Evolutionary conservation across 2,888 invertebrate genomes (phyloP).

Genomic region (Globia sparganii): DNA sequence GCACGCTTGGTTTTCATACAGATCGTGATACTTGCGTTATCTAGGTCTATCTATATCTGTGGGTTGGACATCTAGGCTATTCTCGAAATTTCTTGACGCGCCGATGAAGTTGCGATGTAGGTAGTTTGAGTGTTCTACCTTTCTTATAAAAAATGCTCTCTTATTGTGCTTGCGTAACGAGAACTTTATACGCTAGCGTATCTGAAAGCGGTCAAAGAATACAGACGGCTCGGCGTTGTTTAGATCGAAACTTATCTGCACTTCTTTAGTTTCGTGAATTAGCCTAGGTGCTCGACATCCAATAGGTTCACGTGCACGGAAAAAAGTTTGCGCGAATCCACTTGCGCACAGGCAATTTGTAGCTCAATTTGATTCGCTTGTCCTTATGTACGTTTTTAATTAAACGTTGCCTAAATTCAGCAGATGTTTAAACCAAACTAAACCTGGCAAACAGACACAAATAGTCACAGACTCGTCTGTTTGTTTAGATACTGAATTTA

Average conservation of each 20-base stretch:
- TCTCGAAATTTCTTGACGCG: too few relatives aligned
- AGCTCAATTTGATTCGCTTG: conserved; percentile 15
- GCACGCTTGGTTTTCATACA: too few relatives aligned
- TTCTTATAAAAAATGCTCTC: neutral
- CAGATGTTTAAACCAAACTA: conserved; percentile 11
- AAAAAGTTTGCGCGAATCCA: neutral
- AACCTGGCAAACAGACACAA: neutral
- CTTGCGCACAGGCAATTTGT: neutral
- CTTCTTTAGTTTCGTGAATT: neutral
- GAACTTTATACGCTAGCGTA: neutral
- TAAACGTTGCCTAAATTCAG: neutral
- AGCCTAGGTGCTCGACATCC: neutral
- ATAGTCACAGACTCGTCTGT: conserved; percentile 9
- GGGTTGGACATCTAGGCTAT: too few relatives aligned
- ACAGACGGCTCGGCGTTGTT: neutral
- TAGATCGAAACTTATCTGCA: neutral
- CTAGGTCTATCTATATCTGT: too few relatives aligned
- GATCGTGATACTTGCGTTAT: too few relatives aligned
- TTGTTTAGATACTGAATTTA: neutral
- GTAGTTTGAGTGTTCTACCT: neutral
- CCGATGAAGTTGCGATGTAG: neutral
- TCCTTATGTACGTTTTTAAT: neutral
- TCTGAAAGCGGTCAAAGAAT: neutral
- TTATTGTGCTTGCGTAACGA: neutral
- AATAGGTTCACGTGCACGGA: neutral